Conservation (phyloP, 1,140 invertebrate genomes). For the Drosophila ogumai region DNA sequence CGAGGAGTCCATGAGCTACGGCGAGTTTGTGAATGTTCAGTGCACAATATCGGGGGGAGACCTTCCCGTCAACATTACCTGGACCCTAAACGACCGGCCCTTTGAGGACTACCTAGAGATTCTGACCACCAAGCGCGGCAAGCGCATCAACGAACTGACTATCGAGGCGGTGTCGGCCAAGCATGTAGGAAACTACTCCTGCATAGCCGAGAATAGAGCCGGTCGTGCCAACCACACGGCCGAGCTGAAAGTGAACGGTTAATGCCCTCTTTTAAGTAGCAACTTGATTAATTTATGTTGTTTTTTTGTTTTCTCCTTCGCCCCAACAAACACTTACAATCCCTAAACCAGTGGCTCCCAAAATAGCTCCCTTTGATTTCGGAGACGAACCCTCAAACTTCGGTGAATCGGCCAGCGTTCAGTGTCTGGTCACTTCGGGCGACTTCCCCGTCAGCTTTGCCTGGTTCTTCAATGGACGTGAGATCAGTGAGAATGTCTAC, state of each 20-base stretch:
- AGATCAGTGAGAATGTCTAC: slow-evolving; percentile 86
- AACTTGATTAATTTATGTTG: slow-evolving; percentile 31
- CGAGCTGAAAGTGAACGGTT: slow-evolving; percentile 90
- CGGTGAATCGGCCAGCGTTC: slow-evolving; percentile 89
- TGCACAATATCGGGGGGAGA: slow-evolving; percentile 90
- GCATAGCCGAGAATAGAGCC: slow-evolving; percentile 90
- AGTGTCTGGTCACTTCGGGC: slow-evolving; percentile 91
- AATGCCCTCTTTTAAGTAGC: slow-evolving; percentile 57
- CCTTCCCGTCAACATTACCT: slow-evolving; percentile 88
- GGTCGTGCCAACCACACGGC: slow-evolving; percentile 89
- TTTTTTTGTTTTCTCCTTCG: slow-evolving; percentile 18
- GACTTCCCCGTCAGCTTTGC: slow-evolving; percentile 90
- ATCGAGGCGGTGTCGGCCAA: slow-evolving; percentile 91
- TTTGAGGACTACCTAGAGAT: slow-evolving; percentile 86
- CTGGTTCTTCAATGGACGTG: slow-evolving; percentile 86
- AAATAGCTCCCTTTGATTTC: slow-evolving; percentile 89
- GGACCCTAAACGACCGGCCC: slow-evolving; percentile 87
- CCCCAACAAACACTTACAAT: slow-evolving; percentile 69
- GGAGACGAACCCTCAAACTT: slow-evolving; percentile 89
- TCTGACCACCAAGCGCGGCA: slow-evolving; percentile 88
- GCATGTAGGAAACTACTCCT: slow-evolving; percentile 93
- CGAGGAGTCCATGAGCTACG: slow-evolving; percentile 89
- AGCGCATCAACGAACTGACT: slow-evolving; percentile 90
- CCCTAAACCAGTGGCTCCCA: slow-evolving; percentile 86
- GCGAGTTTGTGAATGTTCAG: slow-evolving; percentile 89